Evolutionary conservation across 2,888 invertebrate species (phyloP).

Genomic region (Patella caerulea): DNA sequence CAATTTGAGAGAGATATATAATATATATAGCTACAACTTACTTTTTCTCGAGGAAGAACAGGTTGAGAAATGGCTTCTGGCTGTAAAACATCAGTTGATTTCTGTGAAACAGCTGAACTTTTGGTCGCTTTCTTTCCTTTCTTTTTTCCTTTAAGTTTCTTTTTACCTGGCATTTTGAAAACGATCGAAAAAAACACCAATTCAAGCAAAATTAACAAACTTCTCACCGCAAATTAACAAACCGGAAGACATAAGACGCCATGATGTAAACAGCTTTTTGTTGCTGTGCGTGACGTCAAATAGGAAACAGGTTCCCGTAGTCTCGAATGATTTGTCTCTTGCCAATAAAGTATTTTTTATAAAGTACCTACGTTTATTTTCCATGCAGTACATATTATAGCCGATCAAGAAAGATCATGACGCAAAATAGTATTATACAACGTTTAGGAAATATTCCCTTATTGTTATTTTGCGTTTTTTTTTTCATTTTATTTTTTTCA

Average conservation of each 20-base stretch:
- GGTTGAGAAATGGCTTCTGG: conserved; percentile 48
- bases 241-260: conserved; percentile 4
- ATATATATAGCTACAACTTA: conserved; percentile 19
- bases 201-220: too few relatives aligned
- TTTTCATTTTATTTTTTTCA: too few relatives aligned
- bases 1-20: too few relatives aligned
- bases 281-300: conserved; percentile 13
- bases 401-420: too few relatives aligned
- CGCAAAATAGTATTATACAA: too few relatives aligned
- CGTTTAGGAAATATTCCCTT: too few relatives aligned
- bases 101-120: conserved; percentile 24
- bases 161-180: conserved; percentile 27
- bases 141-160: conserved; percentile 31
- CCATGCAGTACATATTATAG: too few relatives aligned
- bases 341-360: too few relatives aligned
- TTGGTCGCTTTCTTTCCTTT: conserved; percentile 27
- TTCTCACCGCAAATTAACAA: background rate
- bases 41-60: conserved; percentile 61
- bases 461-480: too few relatives aligned
- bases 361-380: too few relatives aligned
- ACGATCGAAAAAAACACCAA: background rate
- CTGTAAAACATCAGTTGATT: conserved; percentile 22
- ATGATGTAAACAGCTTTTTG: conserved; percentile 14
- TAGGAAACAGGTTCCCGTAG: background rate
- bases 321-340: background rate